Percentiles rank a stretch among this genome's conserved stretches.
Evolutionary conservation across 2,888 invertebrate species (phyloP).

Genomic region (Sacculina carcini): DNA sequence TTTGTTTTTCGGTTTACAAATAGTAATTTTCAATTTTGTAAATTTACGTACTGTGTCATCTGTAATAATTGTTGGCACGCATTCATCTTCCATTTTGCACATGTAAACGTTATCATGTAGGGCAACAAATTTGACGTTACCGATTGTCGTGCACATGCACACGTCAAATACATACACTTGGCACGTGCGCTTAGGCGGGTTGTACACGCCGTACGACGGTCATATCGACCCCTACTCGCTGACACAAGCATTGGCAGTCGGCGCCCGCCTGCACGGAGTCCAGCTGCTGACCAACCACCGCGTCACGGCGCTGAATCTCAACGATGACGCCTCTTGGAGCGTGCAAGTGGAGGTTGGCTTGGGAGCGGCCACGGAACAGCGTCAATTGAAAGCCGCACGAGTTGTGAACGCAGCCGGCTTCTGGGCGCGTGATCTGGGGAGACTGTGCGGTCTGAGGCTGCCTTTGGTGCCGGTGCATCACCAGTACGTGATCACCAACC

Average conservation of each 20-base stretch:
- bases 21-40: too few species aligned
- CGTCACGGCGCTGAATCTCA: constrained; percentile 16
- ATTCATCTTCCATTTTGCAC: too few species aligned
- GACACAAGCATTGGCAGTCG: constrained; percentile 21
- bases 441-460: constrained; percentile 19
- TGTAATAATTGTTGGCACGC: too few species aligned
- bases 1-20: too few species aligned
- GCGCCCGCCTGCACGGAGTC: constrained; percentile 17
- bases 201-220: constrained; percentile 22
- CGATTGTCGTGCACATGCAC: too few species aligned
- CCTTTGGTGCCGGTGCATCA: constrained; percentile 23
- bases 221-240: constrained; percentile 23
- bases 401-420: constrained; percentile 24
- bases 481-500: constrained; percentile 21
- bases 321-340: constrained; percentile 18
- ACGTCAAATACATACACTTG: too few species aligned
- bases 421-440: constrained; percentile 23
- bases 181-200: constrained; percentile 21
- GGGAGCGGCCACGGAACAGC: constrained; percentile 15
- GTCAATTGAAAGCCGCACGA: constrained; percentile 18
- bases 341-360: constrained; percentile 15
- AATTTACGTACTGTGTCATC: too few species aligned
- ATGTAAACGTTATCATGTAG: too few species aligned
- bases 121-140: too few species aligned
- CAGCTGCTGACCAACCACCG: constrained; percentile 11